Conservation (phyloP, 2,113 vertebrate genomes). For the Suricata suricatta region DNA sequence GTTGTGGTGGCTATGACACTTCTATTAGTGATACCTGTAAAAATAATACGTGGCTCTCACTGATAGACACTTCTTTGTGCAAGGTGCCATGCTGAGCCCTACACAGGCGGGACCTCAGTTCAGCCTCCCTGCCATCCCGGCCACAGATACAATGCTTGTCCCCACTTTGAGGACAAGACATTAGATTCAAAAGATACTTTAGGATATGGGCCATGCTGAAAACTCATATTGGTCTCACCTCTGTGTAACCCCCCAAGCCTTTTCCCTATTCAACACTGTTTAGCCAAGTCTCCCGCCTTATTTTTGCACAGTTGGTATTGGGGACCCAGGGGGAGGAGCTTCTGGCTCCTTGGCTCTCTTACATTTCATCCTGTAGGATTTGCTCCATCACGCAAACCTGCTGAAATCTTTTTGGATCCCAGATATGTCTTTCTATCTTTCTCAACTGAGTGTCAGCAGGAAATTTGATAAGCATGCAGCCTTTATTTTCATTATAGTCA, state of each 20-base stretch:
- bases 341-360: background rate
- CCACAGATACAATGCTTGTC: background rate
- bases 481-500: constrained; percentile 44
- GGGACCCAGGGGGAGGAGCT: background rate
- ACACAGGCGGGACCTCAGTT: background rate
- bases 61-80: background rate
- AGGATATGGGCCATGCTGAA: background rate
- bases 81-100: background rate
- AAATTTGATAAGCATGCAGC: background rate
- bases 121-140: background rate
- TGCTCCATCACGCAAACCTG: constrained; percentile 20
- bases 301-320: background rate
- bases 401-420: constrained; percentile 49
- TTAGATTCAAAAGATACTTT: background rate
- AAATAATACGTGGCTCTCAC: accelerated
- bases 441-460: constrained; percentile 24
- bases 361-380: background rate
- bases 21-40: accelerated
- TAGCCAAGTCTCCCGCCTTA: background rate
- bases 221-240: background rate
- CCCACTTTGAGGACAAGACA: background rate
- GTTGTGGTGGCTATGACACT: accelerated
- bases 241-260: background rate
- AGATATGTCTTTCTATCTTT: constrained; percentile 34
- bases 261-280: background rate